Evolutionary conservation across 2,797 vertebrate species (phyloP), one percentile per base, ranked within the genome.

Genomic region (Limosa lapponica): DNA sequence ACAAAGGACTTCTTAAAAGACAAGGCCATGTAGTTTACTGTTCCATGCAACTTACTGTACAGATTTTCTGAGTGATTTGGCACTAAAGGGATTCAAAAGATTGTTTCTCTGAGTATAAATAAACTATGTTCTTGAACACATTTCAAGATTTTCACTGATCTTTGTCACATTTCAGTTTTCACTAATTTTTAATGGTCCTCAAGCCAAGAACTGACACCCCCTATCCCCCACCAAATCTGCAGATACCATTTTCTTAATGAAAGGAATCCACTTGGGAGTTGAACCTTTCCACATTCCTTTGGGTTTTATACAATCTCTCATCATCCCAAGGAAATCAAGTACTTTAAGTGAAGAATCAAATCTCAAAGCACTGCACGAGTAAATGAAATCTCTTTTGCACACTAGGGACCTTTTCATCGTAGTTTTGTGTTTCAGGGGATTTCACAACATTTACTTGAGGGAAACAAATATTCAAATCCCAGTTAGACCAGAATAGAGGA

Each of bases 381-480:
- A 93, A 94, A 96, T 85, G 59, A 94, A 94, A 87, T 74, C 34
- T 92, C 46, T 94, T 92, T 59, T 77, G 72, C 49, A 74, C 95
- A 24, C 94, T 57, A 51, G 95, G 92, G 96, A 95, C 83, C 75
- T 87, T 92, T 93, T 85, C 89, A 94, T 95, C 95, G 74, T 23
- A 89, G 90, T 80, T 96, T 74, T 93, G 44, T 85, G 67, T 96
- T 96, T 89, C 95, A 87, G 84, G 95, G 96, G 90, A 97, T 96
- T 96, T 93, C 79, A 65, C 83, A 96, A 71, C 92, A 94, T 93
- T 94, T 92, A 94, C 95, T 94, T 96, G 95, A 71, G 92, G 95
- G 95, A 96, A 96, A 91, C 96, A 96, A 97, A 95, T 87, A 97
- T 54, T 96, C 87, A 96, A 95, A 96, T 97, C 95, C 95, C 96